These are phyloP conservation scores for Lepidurus apus DNA, from an alignment of 1,140 invertebrate species.

Conservation along the genomic window DNA sequence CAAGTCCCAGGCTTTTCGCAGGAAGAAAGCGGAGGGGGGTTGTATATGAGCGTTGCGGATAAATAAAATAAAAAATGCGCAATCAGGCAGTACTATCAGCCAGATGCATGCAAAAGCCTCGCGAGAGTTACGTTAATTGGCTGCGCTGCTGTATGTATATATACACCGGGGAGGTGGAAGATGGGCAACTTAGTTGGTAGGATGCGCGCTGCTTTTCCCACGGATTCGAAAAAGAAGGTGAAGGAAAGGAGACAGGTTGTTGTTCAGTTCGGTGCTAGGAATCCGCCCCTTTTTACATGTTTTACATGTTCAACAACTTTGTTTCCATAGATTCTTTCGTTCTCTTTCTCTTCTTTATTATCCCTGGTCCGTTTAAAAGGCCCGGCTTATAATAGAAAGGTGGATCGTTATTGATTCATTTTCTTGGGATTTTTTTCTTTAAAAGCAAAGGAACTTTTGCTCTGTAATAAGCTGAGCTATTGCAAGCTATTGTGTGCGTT, in stretches of 20 bases:
- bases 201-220: not conserved
- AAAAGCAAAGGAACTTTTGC: not conserved
- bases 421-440: not conserved
- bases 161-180: not conserved
- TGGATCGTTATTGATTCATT: conserved; percentile 6
- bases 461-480: not conserved
- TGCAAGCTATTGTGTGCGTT: too few species aligned
- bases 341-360: too few species aligned
- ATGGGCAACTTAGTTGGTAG: not conserved
- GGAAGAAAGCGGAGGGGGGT: not conserved
- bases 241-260: conserved; percentile 12
- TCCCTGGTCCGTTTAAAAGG: too few species aligned
- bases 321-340: not conserved
- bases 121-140: conserved; percentile 5
- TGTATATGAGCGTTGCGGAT: not conserved
- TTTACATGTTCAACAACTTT: not conserved
- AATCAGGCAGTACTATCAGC: conserved; percentile 4
- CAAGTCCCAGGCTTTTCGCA: not conserved
- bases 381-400: not conserved
- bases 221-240: not conserved
- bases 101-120: conserved; percentile 7
- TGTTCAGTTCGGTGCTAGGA: not conserved
- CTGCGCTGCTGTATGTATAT: not conserved
- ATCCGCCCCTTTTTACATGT: not conserved
- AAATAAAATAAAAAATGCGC: not conserved